A percentile compares a stretch with the other conserved stretches of the same genome.
These are phyloP conservation scores for Chlorops oryzae DNA, from an alignment of 1,140 invertebrate genomes.

Conservation along the genomic window DNA sequence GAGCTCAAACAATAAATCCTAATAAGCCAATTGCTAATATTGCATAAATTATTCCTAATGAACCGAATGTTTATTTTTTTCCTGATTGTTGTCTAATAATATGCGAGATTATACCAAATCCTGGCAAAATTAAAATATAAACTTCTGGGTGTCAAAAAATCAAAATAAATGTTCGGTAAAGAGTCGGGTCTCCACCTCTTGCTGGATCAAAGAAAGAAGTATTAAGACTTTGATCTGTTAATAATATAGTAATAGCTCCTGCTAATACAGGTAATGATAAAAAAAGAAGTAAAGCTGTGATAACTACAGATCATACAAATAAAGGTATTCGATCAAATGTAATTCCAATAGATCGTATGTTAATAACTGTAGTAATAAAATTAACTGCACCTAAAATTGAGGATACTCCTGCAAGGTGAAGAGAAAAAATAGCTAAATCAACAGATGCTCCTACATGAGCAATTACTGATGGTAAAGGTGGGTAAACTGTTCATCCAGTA, in stretches of 20 bases:
- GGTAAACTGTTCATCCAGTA: constrained; percentile 63
- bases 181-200: constrained; percentile 61
- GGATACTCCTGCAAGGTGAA: no score
- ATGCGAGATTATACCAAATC: constrained; percentile 60
- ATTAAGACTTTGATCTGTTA: constrained; percentile 65
- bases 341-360: no score
- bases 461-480: no score
- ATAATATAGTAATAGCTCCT: constrained; percentile 64
- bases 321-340: constrained; percentile 54
- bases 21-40: constrained; percentile 60
- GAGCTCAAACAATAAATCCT: constrained; percentile 64
- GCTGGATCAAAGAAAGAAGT: constrained; percentile 61
- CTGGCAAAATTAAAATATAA: constrained; percentile 62
- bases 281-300: constrained; percentile 57
- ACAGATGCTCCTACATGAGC: constrained; percentile 55
- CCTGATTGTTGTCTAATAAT: constrained; percentile 53
- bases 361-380: no score
- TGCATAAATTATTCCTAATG: constrained; percentile 58
- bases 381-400: no score
- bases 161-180: constrained; percentile 71
- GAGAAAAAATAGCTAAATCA: constrained; percentile 61
- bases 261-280: constrained; percentile 56
- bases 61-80: constrained; percentile 54
- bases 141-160: constrained; percentile 72
- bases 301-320: constrained; percentile 61